Base-by-base conservation (phyloP, 2,888 invertebrate species). In the Druceiella hillmani region DNA sequence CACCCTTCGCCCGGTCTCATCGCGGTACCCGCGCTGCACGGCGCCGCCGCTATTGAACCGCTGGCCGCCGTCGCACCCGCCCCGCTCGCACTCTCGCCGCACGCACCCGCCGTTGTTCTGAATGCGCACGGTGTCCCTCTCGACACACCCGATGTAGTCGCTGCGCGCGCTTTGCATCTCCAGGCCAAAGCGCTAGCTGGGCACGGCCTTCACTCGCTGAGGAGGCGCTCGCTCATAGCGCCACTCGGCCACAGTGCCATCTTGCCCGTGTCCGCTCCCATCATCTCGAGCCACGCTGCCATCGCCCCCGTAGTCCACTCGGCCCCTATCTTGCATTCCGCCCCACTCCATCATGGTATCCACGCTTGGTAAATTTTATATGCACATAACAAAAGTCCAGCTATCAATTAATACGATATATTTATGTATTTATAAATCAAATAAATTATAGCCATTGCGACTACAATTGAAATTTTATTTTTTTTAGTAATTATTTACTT, bases 11-110 rank as follows among this genome's bases (percentile, higher is more conserved):
- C n/a, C n/a, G n/a, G n/a, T n/a, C n/a, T n/a, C n/a, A n/a, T n/a
- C n/a, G n/a, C n/a, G n/a, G n/a, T n/a, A n/a, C n/a, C n/a, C n/a
- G n/a, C n/a, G n/a, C n/a, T n/a, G n/a, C n/a, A n/a, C n/a, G n/a
- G n/a, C n/a, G n/a, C n/a, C n/a, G n/a, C n/a, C n/a, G n/a, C n/a
- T n/a, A n/a, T n/a, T n/a, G n/a, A n/a, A n/a, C n/a, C 76, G 64
- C 63, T 79, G 47, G 62, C 73, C 56, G 71, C 77, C 48, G 64
- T 76, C 56, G 78, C 72, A 42, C 42, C 31, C n/a, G n/a, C n/a
- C n/a, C 43, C 59, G 45, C 52, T 58, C 56, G 70, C 68, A 51
- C 68, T 70, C 56, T 67, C 66, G 17, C 56, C 66, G 44, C 63
- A 69, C 54, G 60, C 61, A 48, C 62, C 72, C 22, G 71, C 72